Conservation (phyloP, 2,113 vertebrate genomes). For the Poeciliopsis prolifica region DNA sequence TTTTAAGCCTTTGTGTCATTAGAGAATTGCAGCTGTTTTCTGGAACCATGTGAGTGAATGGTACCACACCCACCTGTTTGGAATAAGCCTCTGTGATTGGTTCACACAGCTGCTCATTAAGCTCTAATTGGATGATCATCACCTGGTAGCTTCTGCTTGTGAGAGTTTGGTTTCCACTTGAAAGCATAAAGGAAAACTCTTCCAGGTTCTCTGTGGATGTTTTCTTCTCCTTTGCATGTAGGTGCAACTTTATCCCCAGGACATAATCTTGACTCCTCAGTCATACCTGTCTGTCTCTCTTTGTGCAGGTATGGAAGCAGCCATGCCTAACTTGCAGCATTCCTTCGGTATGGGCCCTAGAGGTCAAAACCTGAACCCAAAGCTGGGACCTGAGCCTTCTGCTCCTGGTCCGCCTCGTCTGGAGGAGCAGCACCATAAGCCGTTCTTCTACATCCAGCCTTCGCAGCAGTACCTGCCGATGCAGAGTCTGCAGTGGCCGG, state of each 20-base stretch:
- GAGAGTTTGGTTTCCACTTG: constrained; percentile 34
- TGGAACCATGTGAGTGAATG: constrained; percentile 22
- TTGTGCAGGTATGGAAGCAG: constrained; percentile 66
- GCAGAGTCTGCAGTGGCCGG: constrained; percentile 79
- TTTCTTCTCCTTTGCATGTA: constrained; percentile 28
- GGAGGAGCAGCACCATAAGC: constrained; percentile 68
- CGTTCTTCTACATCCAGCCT: constrained; percentile 78
- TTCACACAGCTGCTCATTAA: constrained; percentile 5
- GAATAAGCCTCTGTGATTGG: constrained; percentile 35
- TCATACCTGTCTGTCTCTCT: background rate
- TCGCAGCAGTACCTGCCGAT: constrained; percentile 74
- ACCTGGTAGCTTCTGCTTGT: constrained; percentile 34
- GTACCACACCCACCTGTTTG: background rate
- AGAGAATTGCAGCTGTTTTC: background rate
- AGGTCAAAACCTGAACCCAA: constrained; percentile 30
- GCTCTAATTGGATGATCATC: constrained; percentile 38
- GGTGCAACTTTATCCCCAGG: background rate
- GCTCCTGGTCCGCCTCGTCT: constrained; percentile 44
- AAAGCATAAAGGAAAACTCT: background rate
- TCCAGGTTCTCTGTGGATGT: constrained; percentile 13
- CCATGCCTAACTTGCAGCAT: constrained; percentile 39
- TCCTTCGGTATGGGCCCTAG: constrained; percentile 41
- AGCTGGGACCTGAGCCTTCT: constrained; percentile 22
- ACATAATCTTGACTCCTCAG: background rate
- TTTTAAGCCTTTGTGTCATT: background rate